A percentile compares a stretch with the other conserved stretches of the same genome.
phyloP scores from a whole-genome alignment of 2,797 vertebrate species.

The Chelmon rostratus region DNA sequence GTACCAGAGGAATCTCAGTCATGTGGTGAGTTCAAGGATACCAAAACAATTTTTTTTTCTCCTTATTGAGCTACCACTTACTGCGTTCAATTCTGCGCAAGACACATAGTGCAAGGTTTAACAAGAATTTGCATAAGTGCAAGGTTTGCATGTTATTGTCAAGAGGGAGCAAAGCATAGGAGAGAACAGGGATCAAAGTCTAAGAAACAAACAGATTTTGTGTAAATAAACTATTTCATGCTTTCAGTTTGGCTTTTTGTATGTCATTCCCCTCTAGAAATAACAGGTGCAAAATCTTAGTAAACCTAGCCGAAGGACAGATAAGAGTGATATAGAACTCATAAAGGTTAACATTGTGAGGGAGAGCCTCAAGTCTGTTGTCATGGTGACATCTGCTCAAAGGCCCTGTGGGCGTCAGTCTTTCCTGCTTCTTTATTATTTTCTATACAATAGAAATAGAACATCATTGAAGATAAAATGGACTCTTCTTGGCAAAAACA shows the following conservation, averaged over 20 bases:
- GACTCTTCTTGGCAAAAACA: conserved; percentile 83
- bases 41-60: conserved; percentile 44
- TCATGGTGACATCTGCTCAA: conserved; percentile 84
- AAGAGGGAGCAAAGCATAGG: conserved; percentile 76
- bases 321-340: conserved; percentile 82
- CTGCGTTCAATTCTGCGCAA: conserved; percentile 65
- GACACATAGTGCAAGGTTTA: conserved; percentile 82
- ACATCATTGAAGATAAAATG: conserved; percentile 84
- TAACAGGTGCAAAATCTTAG: conserved; percentile 85
- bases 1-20: conserved; percentile 70
- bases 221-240: conserved; percentile 78
- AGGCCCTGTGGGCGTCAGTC: conserved; percentile 78
- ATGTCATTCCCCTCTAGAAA: conserved; percentile 81
- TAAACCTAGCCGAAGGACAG: conserved; percentile 83
- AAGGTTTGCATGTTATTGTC: conserved; percentile 81
- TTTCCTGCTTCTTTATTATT: conserved; percentile 83
- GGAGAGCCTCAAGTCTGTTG: conserved; percentile 84
- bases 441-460: conserved; percentile 89
- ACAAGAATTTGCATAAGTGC: conserved; percentile 83
- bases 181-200: conserved; percentile 57
- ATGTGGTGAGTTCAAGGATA: conserved; percentile 61
- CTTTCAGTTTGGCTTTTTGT: conserved; percentile 79
- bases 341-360: conserved; percentile 81
- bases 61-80: conserved; percentile 65
- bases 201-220: conserved; percentile 66